phyloP scores from a whole-genome alignment of 2,797 vertebrate species.

The Enteromius anoplus region DNA sequence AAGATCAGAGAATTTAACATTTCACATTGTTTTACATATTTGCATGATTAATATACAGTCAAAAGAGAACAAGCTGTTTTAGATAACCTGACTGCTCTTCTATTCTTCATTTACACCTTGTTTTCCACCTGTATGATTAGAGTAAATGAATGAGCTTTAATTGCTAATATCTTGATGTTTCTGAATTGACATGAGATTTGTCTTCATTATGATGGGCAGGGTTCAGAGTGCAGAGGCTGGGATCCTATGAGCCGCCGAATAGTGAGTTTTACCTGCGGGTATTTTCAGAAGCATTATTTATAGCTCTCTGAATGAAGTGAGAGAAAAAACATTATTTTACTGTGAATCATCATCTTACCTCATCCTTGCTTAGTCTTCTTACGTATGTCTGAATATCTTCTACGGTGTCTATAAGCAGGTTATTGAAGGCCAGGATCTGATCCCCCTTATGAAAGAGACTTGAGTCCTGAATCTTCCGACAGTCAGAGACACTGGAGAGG shows the following conservation, averaged over 20 bases:
- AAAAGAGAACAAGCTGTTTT: neutral
- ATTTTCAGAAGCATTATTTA: neutral
- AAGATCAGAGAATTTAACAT: neutral
- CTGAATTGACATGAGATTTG: neutral
- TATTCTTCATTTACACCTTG: neutral
- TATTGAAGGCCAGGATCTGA: slow-evolving; percentile 84
- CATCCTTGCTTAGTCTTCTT: slow-evolving; percentile 74
- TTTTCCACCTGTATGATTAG: neutral
- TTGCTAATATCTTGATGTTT: neutral
- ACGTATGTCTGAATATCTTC: slow-evolving; percentile 81
- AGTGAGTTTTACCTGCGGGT: slow-evolving; percentile 74
- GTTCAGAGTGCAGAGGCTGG: slow-evolving; percentile 55
- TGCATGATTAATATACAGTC: neutral
- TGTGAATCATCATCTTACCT: slow-evolving; percentile 71
- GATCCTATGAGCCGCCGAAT: slow-evolving; percentile 62
- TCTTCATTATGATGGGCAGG: neutral
- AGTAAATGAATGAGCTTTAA: neutral
- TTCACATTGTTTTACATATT: neutral
- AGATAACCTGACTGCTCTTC: neutral
- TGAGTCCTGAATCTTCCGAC: slow-evolving; percentile 71
- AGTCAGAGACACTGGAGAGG: slow-evolving; percentile 77
- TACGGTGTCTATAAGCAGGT: slow-evolving; percentile 74
- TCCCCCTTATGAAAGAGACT: slow-evolving; percentile 87
- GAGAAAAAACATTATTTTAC: neutral
- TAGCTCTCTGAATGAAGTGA: neutral